Conservation (phyloP, 2,797 vertebrate genomes). For the Lithobates sylvaticus region DNA sequence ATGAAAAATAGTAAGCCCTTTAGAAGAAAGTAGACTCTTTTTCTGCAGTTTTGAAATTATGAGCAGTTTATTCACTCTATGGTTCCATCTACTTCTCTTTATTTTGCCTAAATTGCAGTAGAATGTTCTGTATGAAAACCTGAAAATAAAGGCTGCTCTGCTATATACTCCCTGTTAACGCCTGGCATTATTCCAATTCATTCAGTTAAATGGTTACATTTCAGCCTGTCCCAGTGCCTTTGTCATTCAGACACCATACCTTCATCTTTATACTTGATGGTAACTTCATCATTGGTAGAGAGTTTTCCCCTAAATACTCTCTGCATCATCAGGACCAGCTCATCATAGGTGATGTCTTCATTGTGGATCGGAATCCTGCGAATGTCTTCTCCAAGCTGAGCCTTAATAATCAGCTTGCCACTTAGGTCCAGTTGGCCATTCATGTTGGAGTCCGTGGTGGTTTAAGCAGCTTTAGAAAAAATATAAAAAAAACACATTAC, state of each 20-base stretch:
- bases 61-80: too few species aligned
- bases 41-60: too few species aligned
- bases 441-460: constrained; percentile 78
- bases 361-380: constrained; percentile 98
- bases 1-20: too few species aligned
- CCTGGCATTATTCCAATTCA: too few species aligned
- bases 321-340: constrained; percentile 99
- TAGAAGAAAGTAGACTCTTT: too few species aligned
- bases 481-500: background rate
- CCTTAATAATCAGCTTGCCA: constrained; percentile 99
- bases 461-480: constrained; percentile 64
- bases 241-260: constrained; percentile 73
- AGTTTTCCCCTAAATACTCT: constrained; percentile 97
- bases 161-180: too few species aligned
- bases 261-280: constrained; percentile 99
- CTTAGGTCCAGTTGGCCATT: constrained; percentile 98
- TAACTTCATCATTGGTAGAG: constrained; percentile 96
- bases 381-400: constrained; percentile 97
- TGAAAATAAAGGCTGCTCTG: too few species aligned
- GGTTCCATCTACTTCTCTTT: too few species aligned
- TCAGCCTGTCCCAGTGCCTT: too few species aligned
- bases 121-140: too few species aligned
- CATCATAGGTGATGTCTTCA: constrained; percentile 98
- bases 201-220: too few species aligned
- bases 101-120: too few species aligned